phyloP scores from a whole-genome alignment of 2,797 vertebrate species.

The Galagoides demidoff region DNA sequence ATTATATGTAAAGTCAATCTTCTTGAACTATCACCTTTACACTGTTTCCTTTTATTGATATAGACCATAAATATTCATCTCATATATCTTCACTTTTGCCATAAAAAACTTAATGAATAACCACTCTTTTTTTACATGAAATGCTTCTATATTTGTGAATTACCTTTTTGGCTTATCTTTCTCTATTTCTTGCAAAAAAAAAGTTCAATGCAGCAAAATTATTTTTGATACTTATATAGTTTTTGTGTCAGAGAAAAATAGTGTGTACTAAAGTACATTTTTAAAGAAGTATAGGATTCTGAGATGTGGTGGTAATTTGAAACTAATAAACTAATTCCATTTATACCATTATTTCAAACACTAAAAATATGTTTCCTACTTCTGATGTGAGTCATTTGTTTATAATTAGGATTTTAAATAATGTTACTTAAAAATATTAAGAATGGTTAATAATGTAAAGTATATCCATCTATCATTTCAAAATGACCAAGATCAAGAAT shows the following conservation, averaged over 20 bases:
- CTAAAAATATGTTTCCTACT: background rate
- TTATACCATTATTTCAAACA: background rate
- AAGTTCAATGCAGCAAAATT: background rate
- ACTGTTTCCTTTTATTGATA: background rate
- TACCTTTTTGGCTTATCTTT: background rate
- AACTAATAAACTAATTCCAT: background rate
- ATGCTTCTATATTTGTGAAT: background rate
- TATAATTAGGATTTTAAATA: background rate
- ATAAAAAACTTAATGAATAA: background rate
- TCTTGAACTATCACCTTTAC: background rate
- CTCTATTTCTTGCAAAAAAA: background rate
- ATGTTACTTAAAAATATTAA: background rate
- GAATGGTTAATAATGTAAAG: background rate
- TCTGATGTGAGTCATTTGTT: background rate
- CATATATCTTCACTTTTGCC: background rate
- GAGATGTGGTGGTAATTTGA: background rate
- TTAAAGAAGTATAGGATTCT: background rate
- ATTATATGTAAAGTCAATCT: background rate
- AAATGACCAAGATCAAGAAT: background rate
- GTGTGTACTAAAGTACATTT: background rate
- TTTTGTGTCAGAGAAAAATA: background rate
- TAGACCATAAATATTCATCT: background rate
- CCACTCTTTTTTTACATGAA: background rate
- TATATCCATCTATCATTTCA: background rate
- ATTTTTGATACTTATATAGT: slow-evolving; percentile 6